Base-by-base conservation (phyloP, 2,113 vertebrate species). In the Sapajus apella region DNA sequence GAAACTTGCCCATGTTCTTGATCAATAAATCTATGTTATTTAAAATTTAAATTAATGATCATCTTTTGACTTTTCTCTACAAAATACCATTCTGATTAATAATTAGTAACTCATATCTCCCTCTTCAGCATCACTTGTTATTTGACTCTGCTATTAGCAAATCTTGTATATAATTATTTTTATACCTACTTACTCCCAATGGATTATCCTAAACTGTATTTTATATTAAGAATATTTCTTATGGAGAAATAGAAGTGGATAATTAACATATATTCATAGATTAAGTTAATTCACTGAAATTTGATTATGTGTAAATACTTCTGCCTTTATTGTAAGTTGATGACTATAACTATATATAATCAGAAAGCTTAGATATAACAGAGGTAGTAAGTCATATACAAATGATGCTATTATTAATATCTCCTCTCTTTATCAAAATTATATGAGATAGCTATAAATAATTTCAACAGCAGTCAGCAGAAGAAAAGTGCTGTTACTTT, bases 21-120 rank as follows among this genome's bases (percentile, higher is more conserved):
- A 93, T 94, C 94, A 96, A 96, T 95, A 96, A 95, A 92, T 87
- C 72, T 94, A 43, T 87, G 80, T 58, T 95, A 92, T 87, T 97
- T 96, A 96, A 95, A 92, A 95, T 96, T 89, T 97, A 95, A 97
- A 97, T 86, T 89, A 92, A 95, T 88, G 56, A 72, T 95, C 3
- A 79, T 92, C 43, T 90, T 93, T 90, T 87, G 47, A 97, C 56
- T 94, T 96, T 96, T 90, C 37, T 72, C 77, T 81, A 79, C 16
- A 80, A 93, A 97, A 64, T 84, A 95, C 5, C n/a, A 70, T 70
- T 93, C 73, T 90, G 55, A 94, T 97, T 88, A 91, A 94, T 73
- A 96, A 94, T 94, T 73, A 94, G 50, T 47, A 32, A 3, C 4
- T 85, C 21, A 35, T 55, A 73, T 64, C 25, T 73, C 6, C 18